Evolutionary conservation across 2,797 vertebrate genomes (phyloP).

Genomic region (Falco peregrinus): DNA sequence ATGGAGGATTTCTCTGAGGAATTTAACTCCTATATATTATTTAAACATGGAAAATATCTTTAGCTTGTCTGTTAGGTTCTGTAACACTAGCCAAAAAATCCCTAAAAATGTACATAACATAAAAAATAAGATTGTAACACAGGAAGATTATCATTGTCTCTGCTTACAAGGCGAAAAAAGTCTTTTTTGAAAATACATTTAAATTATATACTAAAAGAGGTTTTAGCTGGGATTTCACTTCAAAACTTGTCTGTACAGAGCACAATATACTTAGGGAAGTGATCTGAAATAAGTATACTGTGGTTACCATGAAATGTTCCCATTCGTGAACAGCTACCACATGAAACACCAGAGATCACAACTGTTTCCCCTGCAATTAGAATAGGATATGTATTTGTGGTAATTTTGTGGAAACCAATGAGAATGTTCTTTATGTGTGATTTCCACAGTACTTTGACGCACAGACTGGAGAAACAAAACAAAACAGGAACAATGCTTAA

Average conservation of each 20-base stretch:
- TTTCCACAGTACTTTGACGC: neutral
- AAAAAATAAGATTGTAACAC: neutral
- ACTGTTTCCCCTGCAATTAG: constrained; percentile 32
- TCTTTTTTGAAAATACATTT: constrained; percentile 45
- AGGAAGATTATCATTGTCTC: neutral
- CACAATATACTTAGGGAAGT: constrained; percentile 36
- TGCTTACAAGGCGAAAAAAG: neutral
- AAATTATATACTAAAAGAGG: constrained; percentile 15
- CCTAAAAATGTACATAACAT: neutral
- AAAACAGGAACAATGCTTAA: neutral
- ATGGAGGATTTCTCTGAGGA: neutral
- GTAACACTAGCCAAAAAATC: neutral
- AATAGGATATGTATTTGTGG: neutral
- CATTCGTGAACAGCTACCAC: constrained; percentile 16
- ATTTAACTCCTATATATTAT: neutral
- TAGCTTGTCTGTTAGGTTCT: neutral
- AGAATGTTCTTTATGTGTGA: neutral
- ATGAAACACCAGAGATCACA: constrained; percentile 31
- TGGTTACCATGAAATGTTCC: neutral
- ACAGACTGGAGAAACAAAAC: neutral
- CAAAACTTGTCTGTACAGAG: constrained; percentile 13
- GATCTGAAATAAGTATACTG: constrained; percentile 12
- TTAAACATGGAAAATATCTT: neutral
- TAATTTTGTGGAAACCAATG: neutral
- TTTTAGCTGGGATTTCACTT: constrained; percentile 20